Percentiles rank a stretch among this genome's conserved stretches.
These are phyloP conservation scores for Dugesia japonica DNA, from an alignment of 2,888 invertebrate genomes.

Conservation along the genomic window DNA sequence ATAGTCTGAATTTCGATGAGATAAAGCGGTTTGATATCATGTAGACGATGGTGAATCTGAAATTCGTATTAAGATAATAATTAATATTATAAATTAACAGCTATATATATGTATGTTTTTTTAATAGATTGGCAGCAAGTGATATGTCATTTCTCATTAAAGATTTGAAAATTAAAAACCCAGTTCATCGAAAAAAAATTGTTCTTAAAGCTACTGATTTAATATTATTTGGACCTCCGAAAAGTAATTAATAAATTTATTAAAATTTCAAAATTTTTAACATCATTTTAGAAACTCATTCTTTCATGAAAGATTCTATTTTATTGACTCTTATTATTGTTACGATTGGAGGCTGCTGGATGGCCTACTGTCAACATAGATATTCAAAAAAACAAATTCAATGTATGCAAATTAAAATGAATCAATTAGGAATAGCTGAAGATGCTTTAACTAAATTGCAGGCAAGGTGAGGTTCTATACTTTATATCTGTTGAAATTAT, in stretches of 20 bases:
- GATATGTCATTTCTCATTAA: slow-evolving; percentile 64
- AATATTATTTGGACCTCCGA: slow-evolving; percentile 88
- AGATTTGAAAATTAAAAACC: slow-evolving; percentile 82
- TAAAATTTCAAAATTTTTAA: not conserved
- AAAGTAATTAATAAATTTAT: slow-evolving; percentile 55
- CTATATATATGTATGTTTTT: too few species aligned
- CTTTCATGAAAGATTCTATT: slow-evolving; percentile 72
- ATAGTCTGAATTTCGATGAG: too few species aligned
- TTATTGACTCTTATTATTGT: slow-evolving; percentile 66
- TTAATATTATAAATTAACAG: too few species aligned
- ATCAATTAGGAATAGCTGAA: slow-evolving; percentile 58
- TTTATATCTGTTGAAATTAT: too few species aligned
- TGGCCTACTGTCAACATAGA: slow-evolving; percentile 73
- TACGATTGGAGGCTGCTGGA: slow-evolving; percentile 74
- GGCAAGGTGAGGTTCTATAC: too few species aligned
- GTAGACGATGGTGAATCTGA: too few species aligned
- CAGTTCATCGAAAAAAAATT: slow-evolving; percentile 82
- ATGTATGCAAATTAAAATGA: slow-evolving; percentile 62
- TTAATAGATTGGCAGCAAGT: slow-evolving; percentile 70
- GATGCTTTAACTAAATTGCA: slow-evolving; percentile 69
- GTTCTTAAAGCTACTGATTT: slow-evolving; percentile 95
- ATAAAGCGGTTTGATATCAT: too few species aligned
- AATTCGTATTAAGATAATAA: too few species aligned
- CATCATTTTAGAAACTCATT: slow-evolving; percentile 56
- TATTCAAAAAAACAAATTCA: slow-evolving; percentile 68